These are phyloP conservation scores for Lacanobia wlatinum DNA, from an alignment of 2,888 invertebrate species.

Conservation along the genomic window DNA sequence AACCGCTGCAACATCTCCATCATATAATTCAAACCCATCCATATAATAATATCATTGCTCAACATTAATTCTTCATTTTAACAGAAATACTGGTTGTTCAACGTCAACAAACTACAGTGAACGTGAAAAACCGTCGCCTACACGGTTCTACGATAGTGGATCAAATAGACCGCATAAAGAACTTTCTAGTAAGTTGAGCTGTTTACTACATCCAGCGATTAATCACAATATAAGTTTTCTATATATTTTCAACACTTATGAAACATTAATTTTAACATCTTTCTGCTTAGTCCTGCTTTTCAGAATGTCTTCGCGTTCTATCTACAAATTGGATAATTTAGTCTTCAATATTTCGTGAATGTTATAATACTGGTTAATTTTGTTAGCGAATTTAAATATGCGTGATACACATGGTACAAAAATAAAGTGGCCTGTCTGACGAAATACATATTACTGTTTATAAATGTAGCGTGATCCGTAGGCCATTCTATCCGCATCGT, in stretches of 20 bases:
- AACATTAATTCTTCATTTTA: slow-evolving; percentile 76
- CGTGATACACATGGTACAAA: slow-evolving; percentile 72
- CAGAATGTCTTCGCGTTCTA: slow-evolving; percentile 29
- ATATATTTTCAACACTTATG: slow-evolving; percentile 60
- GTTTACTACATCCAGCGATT: slow-evolving; percentile 56
- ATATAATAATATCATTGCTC: slow-evolving; percentile 83
- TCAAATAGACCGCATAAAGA: slow-evolving; percentile 53
- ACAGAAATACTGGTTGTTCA: slow-evolving; percentile 76
- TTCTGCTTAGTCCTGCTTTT: slow-evolving; percentile 24
- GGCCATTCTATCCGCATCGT: slow-evolving; percentile 72
- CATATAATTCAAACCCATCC: slow-evolving; percentile 84
- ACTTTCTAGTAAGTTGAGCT: slow-evolving; percentile 75
- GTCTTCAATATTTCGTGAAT: slow-evolving; percentile 54
- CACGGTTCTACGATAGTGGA: slow-evolving; percentile 40
- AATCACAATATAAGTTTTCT: slow-evolving; percentile 62
- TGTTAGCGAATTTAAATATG: slow-evolving; percentile 72
- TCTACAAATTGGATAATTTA: slow-evolving; percentile 38
- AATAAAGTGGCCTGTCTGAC: slow-evolving; percentile 71
- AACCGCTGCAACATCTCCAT: slow-evolving; percentile 89
- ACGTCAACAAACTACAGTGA: slow-evolving; percentile 70
- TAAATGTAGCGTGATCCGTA: slow-evolving; percentile 66
- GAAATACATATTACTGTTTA: slow-evolving; percentile 51
- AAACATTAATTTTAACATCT: slow-evolving; percentile 52
- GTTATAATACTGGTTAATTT: slow-evolving; percentile 79
- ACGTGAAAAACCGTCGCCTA: slow-evolving; percentile 36